These are phyloP conservation scores for Radopholus similis DNA, from an alignment of 1,140 invertebrate species.

Conservation along the genomic window DNA sequence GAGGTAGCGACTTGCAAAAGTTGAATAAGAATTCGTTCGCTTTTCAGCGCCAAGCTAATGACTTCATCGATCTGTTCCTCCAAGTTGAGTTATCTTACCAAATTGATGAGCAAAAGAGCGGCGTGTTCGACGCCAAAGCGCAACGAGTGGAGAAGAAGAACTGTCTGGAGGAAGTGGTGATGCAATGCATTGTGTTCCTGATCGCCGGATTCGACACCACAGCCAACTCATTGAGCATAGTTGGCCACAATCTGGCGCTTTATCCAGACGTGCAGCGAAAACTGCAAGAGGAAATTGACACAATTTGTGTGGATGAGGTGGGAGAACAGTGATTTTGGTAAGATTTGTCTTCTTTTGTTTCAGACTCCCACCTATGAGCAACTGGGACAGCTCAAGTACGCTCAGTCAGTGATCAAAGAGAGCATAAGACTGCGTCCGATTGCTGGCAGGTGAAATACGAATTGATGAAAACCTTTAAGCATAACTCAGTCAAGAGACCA, in stretches of 20 bases:
- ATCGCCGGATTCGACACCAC: conserved; percentile 72
- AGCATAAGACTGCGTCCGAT: no score
- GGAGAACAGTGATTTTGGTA: conserved; percentile 46
- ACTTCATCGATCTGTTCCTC: conserved; percentile 15
- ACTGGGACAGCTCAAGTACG: no score
- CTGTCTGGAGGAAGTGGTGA: conserved; percentile 21
- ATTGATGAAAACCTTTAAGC: conserved; percentile 24
- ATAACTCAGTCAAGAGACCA: no score
- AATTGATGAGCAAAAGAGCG: no score
- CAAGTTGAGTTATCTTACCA: no score
- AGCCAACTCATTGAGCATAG: conserved; percentile 69
- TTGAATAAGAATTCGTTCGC: conserved; percentile 2
- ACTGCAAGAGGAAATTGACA: conserved; percentile 61
- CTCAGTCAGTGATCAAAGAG: no score
- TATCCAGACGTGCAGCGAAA: conserved; percentile 68
- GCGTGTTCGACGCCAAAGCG: background rate
- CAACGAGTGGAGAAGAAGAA: background rate
- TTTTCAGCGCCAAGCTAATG: background rate
- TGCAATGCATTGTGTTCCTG: conserved; percentile 2
- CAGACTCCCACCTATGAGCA: no score
- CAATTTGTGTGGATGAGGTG: conserved; percentile 55
- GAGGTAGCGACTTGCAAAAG: background rate
- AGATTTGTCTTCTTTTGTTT: background rate
- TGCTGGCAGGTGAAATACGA: no score
- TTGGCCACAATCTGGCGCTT: conserved; percentile 69